Evolutionary conservation across 2,797 vertebrate genomes (phyloP).

Genomic region (Eleutherodactylus coqui): DNA sequence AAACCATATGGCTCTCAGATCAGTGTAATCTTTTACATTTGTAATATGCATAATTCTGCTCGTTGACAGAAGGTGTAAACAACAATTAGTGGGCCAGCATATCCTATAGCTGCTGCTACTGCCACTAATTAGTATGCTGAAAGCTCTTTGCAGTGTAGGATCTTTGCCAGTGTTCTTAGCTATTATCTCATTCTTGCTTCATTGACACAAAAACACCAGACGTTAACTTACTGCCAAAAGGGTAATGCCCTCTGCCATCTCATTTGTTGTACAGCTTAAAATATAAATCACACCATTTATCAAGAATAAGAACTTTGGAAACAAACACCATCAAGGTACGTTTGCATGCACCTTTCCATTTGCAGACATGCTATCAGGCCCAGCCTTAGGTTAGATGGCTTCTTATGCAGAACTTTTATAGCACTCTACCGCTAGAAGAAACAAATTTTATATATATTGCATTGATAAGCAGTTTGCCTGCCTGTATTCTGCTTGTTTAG

Average conservation of each 20-base stretch:
- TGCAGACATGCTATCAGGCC: no score
- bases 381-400: no score
- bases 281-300: neutral
- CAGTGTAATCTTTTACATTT: conserved; percentile 41
- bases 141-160: conserved; percentile 32
- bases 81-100: conserved; percentile 43
- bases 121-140: conserved; percentile 44
- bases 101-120: conserved; percentile 34
- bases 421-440: no score
- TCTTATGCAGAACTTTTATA: no score
- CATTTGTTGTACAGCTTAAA: conserved; percentile 19
- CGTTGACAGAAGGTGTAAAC: conserved; percentile 54
- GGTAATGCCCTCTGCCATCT: neutral
- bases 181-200: conserved; percentile 40
- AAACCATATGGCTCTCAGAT: conserved; percentile 41
- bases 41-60: conserved; percentile 39
- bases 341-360: neutral
- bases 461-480: no score
- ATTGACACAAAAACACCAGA: conserved; percentile 36
- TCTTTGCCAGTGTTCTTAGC: conserved; percentile 30
- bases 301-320: neutral
- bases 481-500: no score
- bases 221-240: conserved; percentile 23
- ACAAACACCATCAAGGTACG: neutral
- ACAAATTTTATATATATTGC: no score